A percentile compares a stretch with the other conserved stretches of the same genome.
Evolutionary conservation across 2,113 vertebrate genomes (phyloP).

Genomic region (Carlito syrichta): DNA sequence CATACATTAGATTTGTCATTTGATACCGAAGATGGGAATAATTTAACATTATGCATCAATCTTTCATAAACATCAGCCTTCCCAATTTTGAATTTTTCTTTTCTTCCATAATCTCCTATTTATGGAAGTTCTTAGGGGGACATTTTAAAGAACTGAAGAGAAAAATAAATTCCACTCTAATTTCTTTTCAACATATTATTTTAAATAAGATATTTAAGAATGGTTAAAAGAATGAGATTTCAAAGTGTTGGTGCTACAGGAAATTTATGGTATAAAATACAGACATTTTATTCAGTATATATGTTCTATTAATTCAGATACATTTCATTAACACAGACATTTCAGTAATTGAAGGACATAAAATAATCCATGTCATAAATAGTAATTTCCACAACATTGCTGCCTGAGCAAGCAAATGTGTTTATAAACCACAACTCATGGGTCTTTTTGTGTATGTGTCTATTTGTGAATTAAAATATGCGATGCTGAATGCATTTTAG

Average conservation of each 20-base stretch:
- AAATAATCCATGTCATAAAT: neutral
- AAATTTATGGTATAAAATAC: constrained; percentile 5
- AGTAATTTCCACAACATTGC: neutral
- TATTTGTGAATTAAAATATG: neutral
- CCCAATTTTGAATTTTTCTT: neutral
- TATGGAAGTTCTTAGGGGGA: neutral
- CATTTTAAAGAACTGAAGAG: neutral
- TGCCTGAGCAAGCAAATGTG: neutral
- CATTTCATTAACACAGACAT: constrained; percentile 8
- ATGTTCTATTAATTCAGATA: neutral
- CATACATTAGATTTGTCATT: neutral
- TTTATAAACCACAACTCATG: neutral
- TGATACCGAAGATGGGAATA: neutral
- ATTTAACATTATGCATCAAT: neutral
- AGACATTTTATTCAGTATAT: neutral
- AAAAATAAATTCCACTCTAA: neutral
- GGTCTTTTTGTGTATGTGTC: neutral
- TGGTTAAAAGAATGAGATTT: neutral
- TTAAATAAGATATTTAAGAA: constrained; percentile 7
- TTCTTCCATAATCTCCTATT: neutral
- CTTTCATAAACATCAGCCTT: neutral
- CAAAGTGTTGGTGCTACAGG: neutral
- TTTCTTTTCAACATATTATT: neutral
- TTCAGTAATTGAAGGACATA: neutral
- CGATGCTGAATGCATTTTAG: neutral